Percentiles rank a stretch among this genome's conserved stretches.
Conservation (phyloP, 2,888 invertebrate species). For the Cylloceria caligata region DNA sequence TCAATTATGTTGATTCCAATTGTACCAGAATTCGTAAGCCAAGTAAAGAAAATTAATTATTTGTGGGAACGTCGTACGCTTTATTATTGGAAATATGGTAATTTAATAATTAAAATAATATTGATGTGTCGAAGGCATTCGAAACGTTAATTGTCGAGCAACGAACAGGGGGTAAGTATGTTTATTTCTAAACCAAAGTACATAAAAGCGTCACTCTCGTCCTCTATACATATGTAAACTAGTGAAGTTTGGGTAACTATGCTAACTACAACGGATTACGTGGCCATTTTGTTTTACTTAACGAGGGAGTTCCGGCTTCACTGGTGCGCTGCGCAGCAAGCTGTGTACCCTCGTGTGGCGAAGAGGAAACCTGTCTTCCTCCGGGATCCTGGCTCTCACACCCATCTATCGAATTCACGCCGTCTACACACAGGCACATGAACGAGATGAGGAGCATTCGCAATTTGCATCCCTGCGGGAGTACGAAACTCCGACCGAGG, state of each 20-base stretch:
- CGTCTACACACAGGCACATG: slow-evolving; percentile 18
- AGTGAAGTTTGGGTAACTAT: slow-evolving; percentile 38
- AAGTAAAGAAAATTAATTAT: slow-evolving; percentile 76
- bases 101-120: background rate
- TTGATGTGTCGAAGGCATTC: background rate
- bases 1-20: slow-evolving; percentile 76
- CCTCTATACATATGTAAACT: slow-evolving; percentile 43
- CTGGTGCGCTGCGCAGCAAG: slow-evolving; percentile 23
- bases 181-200: slow-evolving; percentile 39
- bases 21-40: slow-evolving; percentile 78
- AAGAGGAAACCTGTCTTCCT: slow-evolving; percentile 50
- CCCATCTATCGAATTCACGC: background rate
- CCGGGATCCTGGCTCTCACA: slow-evolving; percentile 17
- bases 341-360: slow-evolving; percentile 46
- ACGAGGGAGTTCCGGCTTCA: slow-evolving; percentile 51
- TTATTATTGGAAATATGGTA: background rate
- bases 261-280: slow-evolving; percentile 60
- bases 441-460: slow-evolving; percentile 65
- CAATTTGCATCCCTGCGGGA: slow-evolving; percentile 74
- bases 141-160: background rate
- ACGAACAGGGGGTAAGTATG: slow-evolving; percentile 46
- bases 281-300: slow-evolving; percentile 61
- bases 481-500: slow-evolving; percentile 68
- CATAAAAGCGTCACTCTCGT: slow-evolving; percentile 26
- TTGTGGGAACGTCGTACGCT: slow-evolving; percentile 70